Evolutionary conservation across 1,140 invertebrate species (phyloP).

Genomic region (Formica exsecta): DNA sequence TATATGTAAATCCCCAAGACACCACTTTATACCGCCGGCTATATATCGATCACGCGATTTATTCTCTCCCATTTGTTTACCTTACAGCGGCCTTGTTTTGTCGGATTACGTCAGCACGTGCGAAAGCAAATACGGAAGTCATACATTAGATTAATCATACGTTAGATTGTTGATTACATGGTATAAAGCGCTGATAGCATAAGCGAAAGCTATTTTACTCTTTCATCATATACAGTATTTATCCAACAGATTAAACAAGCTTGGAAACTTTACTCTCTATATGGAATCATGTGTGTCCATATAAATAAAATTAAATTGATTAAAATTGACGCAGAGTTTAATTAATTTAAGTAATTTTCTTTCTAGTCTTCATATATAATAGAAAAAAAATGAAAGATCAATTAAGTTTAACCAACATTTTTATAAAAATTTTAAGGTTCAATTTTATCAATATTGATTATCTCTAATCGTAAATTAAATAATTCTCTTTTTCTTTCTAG

Average conservation of each 20-base stretch:
- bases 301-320: conserved; percentile 25
- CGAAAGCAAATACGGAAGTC: conserved; percentile 53
- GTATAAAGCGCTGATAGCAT: conserved; percentile 19
- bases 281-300: no score
- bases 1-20: conserved; percentile 71
- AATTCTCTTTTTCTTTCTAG: neutral
- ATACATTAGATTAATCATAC: conserved; percentile 50
- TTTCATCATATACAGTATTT: neutral
- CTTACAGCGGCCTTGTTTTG: conserved; percentile 37
- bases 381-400: neutral
- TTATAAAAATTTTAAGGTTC: neutral
- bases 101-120: conserved; percentile 9
- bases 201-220: neutral
- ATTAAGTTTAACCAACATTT: neutral
- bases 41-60: conserved; percentile 31
- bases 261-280: conserved; percentile 1
- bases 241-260: conserved; percentile 8
- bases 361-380: neutral
- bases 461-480: neutral
- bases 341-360: neutral
- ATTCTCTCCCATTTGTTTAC: conserved; percentile 42
- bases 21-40: conserved; percentile 33
- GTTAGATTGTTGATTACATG: conserved; percentile 26
- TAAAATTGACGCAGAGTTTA: neutral
- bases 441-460: neutral